These are phyloP conservation scores for Saxidomus purpurata DNA, from an alignment of 1,140 invertebrate species.

Conservation along the genomic window DNA sequence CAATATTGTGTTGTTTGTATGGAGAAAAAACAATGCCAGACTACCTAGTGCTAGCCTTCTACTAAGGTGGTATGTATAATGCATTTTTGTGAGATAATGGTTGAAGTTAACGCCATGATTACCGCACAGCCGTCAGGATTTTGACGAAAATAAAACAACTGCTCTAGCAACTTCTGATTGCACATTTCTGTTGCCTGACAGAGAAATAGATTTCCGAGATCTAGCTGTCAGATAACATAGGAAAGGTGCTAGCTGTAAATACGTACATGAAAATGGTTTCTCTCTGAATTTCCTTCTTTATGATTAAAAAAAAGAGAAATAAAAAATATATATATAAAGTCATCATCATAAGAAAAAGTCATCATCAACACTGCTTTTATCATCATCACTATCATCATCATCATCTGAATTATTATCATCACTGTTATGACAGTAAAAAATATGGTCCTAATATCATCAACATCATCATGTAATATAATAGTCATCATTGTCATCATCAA, in stretches of 20 bases:
- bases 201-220: slow-evolving; percentile 30
- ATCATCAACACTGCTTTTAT: too few species aligned
- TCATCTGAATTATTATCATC: too few species aligned
- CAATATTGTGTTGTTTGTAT: too few species aligned
- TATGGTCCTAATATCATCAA: too few species aligned
- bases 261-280: slow-evolving; percentile 16
- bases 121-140: slow-evolving; percentile 11
- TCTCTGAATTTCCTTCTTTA: not conserved
- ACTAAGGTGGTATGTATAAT: slow-evolving; percentile 36
- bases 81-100: slow-evolving; percentile 50
- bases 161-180: slow-evolving; percentile 32
- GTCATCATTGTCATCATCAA: too few species aligned
- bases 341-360: too few species aligned
- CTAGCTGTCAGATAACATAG: slow-evolving; percentile 20
- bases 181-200: slow-evolving; percentile 26
- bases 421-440: too few species aligned
- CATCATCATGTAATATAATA: too few species aligned
- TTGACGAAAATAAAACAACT: slow-evolving; percentile 53
- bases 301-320: too few species aligned
- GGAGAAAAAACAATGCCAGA: not conserved
- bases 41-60: not conserved
- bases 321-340: too few species aligned
- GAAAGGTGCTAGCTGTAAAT: slow-evolving; percentile 18
- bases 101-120: slow-evolving; percentile 15
- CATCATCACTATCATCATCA: too few species aligned